phyloP scores from a whole-genome alignment of 2,888 invertebrate genomes.

The Trilocha varians region DNA sequence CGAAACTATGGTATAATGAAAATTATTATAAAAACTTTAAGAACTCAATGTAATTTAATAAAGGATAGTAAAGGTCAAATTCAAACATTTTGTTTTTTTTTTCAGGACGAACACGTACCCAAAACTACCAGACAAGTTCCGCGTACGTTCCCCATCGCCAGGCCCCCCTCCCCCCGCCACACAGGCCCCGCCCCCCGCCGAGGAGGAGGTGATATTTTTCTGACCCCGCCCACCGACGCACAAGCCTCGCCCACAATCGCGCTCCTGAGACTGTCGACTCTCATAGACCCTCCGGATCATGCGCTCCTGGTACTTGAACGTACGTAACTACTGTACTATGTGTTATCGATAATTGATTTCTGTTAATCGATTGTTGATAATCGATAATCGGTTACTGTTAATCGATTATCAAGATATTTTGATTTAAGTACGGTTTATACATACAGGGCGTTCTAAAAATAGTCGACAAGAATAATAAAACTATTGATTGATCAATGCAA shows the following conservation, averaged over 20 bases:
- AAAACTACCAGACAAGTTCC: slow-evolving; percentile 79
- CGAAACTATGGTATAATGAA: neutral
- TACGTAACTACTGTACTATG: neutral
- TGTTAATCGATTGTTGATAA: neutral
- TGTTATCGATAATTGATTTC: neutral
- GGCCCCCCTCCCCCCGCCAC: slow-evolving; percentile 17
- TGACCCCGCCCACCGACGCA: slow-evolving; percentile 69
- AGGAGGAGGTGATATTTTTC: slow-evolving; percentile 81
- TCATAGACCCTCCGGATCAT: slow-evolving; percentile 31
- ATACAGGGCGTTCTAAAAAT: no score
- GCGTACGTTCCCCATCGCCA: slow-evolving; percentile 70
- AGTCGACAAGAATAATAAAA: no score
- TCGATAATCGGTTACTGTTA: no score
- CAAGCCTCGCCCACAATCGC: slow-evolving; percentile 28
- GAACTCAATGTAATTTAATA: no score
- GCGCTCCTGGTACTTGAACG: neutral
- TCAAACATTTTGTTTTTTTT: neutral
- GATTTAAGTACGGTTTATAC: no score
- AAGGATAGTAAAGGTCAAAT: no score
- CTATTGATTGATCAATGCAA: no score
- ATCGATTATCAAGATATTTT: no score
- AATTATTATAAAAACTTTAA: neutral
- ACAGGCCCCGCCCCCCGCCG: slow-evolving; percentile 23
- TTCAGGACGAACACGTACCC: slow-evolving; percentile 81
- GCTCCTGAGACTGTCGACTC: slow-evolving; percentile 61